These are phyloP conservation scores for Ryuthela nishihirai DNA, from an alignment of 2,888 invertebrate genomes.

Conservation along the genomic window DNA sequence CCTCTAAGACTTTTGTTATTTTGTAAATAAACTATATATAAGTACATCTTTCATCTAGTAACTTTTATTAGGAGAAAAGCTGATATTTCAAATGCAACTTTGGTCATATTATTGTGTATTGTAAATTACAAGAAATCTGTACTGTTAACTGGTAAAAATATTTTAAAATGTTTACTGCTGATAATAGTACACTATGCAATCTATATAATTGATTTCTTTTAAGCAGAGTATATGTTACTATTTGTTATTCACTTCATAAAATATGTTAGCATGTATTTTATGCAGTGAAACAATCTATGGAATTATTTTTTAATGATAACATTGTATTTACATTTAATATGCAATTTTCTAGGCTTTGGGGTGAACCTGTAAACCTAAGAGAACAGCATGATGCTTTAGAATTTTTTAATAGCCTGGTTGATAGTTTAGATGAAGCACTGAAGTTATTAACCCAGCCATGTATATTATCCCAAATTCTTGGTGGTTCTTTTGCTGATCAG, in stretches of 20 bases:
- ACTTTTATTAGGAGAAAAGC: no score
- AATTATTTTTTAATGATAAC: background rate
- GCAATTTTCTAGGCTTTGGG: conserved; percentile 71
- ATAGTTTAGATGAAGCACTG: conserved; percentile 91
- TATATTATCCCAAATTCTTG: conserved; percentile 87
- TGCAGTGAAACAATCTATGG: background rate
- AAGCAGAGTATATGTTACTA: background rate
- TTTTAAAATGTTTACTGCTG: no score
- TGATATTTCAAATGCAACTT: no score
- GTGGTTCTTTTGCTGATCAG: conserved; percentile 96
- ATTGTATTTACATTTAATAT: background rate
- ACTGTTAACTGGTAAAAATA: no score
- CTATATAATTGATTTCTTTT: background rate
- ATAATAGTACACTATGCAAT: no score
- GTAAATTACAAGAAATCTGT: no score
- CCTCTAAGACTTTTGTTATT: no score
- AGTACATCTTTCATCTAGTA: no score
- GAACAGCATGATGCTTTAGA: conserved; percentile 99
- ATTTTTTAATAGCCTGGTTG: conserved; percentile 96
- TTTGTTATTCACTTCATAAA: background rate
- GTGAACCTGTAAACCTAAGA: conserved; percentile 92
- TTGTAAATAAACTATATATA: no score
- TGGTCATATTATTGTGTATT: no score
- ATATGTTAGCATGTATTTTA: no score
- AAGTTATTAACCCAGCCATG: conserved; percentile 88